Conservation (phyloP, 1,140 invertebrate species). For the Oppia nitens region DNA sequence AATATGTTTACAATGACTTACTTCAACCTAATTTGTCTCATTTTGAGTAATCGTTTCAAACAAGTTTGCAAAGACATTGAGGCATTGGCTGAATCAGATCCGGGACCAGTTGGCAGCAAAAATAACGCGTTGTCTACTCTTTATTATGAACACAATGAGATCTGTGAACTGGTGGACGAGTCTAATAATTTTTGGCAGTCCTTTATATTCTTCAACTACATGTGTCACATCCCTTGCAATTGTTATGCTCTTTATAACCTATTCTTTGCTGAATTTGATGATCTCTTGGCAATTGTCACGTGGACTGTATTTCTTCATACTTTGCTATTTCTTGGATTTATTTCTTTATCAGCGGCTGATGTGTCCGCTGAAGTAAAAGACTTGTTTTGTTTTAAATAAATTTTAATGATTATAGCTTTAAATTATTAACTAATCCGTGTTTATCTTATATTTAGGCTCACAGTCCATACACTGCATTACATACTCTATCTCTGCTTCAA, state of each 20-base stretch:
- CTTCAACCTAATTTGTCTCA: constrained; percentile 17
- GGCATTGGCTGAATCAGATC: constrained; percentile 16
- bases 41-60: constrained; percentile 11
- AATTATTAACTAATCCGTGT: constrained; percentile 2
- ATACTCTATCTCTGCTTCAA: constrained; percentile 18
- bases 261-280: constrained; percentile 19
- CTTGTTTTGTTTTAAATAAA: background rate
- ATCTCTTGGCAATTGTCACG: constrained; percentile 12
- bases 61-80: constrained; percentile 17
- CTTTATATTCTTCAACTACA: constrained; percentile 17
- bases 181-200: constrained; percentile 19
- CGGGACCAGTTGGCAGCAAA: constrained; percentile 13
- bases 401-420: background rate
- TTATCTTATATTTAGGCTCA: constrained; percentile 13
- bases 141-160: constrained; percentile 19
- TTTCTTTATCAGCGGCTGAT: constrained; percentile 18
- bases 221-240: constrained; percentile 17
- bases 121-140: constrained; percentile 12
- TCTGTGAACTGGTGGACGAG: constrained; percentile 18
- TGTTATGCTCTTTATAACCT: constrained; percentile 19
- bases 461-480: constrained; percentile 18
- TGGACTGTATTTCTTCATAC: constrained; percentile 17
- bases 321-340: constrained; percentile 12
- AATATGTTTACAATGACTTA: constrained; percentile 15
- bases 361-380: constrained; percentile 16